These are phyloP conservation scores for Pinna nobilis DNA, from an alignment of 1,140 invertebrate genomes.

Conservation along the genomic window DNA sequence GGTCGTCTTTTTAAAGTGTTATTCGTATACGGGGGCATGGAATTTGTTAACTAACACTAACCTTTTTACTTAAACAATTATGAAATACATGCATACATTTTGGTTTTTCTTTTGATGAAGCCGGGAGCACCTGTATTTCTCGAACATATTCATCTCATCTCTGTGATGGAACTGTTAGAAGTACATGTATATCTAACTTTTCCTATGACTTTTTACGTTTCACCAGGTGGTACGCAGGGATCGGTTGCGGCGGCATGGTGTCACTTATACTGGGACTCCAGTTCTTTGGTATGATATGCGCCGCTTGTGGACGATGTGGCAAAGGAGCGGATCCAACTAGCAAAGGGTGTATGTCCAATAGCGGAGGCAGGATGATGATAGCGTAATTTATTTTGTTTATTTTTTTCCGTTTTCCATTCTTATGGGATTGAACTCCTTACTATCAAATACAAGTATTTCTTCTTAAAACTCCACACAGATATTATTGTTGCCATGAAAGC, in stretches of 20 bases:
- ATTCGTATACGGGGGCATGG: too few relatives aligned
- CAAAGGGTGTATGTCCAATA: slow-evolving; percentile 45
- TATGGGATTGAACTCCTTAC: too few relatives aligned
- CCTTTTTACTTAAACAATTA: too few relatives aligned
- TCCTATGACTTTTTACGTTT: background rate
- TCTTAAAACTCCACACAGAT: too few relatives aligned
- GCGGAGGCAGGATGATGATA: slow-evolving; percentile 45
- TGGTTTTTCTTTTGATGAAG: background rate
- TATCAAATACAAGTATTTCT: too few relatives aligned
- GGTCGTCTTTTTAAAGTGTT: too few relatives aligned
- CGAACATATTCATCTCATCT: background rate
- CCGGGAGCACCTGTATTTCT: background rate
- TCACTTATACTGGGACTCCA: slow-evolving; percentile 79
- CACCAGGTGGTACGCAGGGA: slow-evolving; percentile 55
- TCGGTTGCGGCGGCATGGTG: slow-evolving; percentile 73
- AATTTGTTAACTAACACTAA: too few relatives aligned
- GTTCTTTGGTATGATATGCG: slow-evolving; percentile 85
- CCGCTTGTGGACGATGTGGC: slow-evolving; percentile 85
- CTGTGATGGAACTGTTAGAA: background rate
- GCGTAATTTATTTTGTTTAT: slow-evolving; percentile 27
- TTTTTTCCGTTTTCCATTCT: too few relatives aligned
- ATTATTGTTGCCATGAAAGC: too few relatives aligned
- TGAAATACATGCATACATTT: background rate
- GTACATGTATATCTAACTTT: background rate
- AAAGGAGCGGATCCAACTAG: slow-evolving; percentile 81